Evolutionary conservation across 2,797 vertebrate species (phyloP).

Genomic region (Thripadectes ignobilis): DNA sequence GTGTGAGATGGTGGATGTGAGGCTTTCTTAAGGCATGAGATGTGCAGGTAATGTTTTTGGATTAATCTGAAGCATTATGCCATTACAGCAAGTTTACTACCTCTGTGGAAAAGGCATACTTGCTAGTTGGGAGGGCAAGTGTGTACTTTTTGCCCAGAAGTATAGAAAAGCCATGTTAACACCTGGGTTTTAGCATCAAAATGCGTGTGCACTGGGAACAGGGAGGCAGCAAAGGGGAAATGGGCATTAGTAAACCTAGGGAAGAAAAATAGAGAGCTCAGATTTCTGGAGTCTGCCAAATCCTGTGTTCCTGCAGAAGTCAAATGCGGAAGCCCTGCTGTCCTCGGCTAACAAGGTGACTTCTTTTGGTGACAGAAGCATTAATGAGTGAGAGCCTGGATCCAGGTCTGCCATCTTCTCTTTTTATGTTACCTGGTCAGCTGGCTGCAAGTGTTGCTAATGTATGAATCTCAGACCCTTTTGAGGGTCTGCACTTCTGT

Average conservation of each 20-base stretch:
- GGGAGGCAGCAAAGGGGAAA: not conserved
- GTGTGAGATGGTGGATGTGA: not conserved
- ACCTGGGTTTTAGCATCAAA: not conserved
- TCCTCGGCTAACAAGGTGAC: not conserved
- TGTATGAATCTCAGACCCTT: not conserved
- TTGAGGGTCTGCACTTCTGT: not conserved
- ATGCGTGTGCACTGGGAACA: not conserved
- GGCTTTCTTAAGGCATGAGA: not conserved
- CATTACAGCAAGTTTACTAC: not conserved
- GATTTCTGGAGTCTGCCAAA: slow-evolving; percentile 52
- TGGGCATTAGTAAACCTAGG: slow-evolving; percentile 28
- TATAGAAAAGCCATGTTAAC: slow-evolving; percentile 25
- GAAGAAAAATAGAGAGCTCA: slow-evolving; percentile 47
- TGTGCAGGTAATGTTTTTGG: not conserved
- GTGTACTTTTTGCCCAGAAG: not conserved
- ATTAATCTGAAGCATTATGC: not conserved
- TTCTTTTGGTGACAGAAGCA: not conserved
- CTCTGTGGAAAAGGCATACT: not conserved
- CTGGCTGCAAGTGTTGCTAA: not conserved
- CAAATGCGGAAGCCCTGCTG: not conserved
- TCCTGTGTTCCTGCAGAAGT: not conserved
- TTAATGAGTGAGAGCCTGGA: not conserved
- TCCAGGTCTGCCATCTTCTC: not conserved
- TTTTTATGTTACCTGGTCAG: not conserved
- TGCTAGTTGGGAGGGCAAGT: not conserved